phyloP scores from a whole-genome alignment of 2,888 invertebrate genomes.

The Lithophane socia region DNA sequence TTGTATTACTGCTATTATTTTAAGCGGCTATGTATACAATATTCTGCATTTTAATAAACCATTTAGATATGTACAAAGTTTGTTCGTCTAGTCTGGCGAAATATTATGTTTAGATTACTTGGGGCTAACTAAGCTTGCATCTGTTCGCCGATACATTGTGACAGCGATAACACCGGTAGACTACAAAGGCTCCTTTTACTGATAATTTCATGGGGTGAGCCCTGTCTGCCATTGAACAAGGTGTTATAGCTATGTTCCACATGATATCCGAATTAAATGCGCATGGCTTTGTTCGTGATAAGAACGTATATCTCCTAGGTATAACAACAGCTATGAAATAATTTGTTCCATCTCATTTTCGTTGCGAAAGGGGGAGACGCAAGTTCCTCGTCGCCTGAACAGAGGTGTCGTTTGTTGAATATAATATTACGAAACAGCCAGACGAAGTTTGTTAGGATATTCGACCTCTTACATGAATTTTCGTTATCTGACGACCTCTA shows the following conservation, averaged over 20 bases:
- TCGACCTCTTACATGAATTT: constrained; percentile 29
- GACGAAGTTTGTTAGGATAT: constrained; percentile 24
- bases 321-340: constrained; percentile 49
- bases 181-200: constrained; percentile 44
- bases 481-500: constrained; percentile 30
- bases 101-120: constrained; percentile 35
- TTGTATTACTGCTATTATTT: constrained; percentile 24
- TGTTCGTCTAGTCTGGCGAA: constrained; percentile 12
- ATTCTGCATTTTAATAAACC: constrained; percentile 18
- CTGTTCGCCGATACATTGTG: constrained; percentile 40
- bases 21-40: constrained; percentile 22
- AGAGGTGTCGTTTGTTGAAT: constrained; percentile 60
- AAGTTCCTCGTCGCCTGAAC: constrained; percentile 31
- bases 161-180: constrained; percentile 35
- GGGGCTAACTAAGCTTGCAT: constrained; percentile 27
- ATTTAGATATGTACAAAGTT: not conserved
- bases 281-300: constrained; percentile 41
- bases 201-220: constrained; percentile 37
- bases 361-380: constrained; percentile 27
- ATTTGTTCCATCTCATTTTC: constrained; percentile 53
- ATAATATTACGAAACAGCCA: constrained; percentile 41
- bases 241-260: constrained; percentile 22
- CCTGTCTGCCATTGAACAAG: constrained; percentile 28
- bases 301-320: constrained; percentile 23
- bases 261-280: constrained; percentile 43